Conservation (phyloP, 2,797 vertebrate genomes). For the Ataeniobius toweri region DNA sequence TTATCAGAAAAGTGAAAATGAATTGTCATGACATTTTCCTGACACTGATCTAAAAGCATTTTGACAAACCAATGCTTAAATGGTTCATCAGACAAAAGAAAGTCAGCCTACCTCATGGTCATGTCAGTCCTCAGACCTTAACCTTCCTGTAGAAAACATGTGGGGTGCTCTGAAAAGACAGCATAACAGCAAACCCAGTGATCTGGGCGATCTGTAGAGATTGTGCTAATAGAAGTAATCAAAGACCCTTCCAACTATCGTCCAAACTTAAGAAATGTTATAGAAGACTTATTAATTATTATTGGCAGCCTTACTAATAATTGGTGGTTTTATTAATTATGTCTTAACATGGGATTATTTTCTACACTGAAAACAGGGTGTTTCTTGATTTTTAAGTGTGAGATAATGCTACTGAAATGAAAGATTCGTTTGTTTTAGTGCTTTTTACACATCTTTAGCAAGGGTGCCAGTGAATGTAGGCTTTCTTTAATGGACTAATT, state of each 20-base stretch:
- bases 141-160: not conserved
- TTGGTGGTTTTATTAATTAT: too few species aligned
- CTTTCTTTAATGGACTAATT: conserved; percentile 19
- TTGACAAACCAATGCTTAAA: not conserved
- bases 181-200: too few species aligned
- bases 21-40: not conserved
- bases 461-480: not conserved
- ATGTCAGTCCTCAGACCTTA: not conserved
- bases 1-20: not conserved
- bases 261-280: too few species aligned
- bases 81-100: not conserved
- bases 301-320: too few species aligned
- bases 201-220: too few species aligned
- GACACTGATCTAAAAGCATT: not conserved
- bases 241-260: too few species aligned
- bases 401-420: not conserved
- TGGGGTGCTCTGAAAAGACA: not conserved
- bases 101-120: not conserved
- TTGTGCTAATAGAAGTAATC: too few species aligned
- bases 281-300: too few species aligned
- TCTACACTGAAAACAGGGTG: not conserved
- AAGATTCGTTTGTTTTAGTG: not conserved
- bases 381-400: not conserved
- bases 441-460: not conserved
- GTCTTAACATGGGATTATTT: too few species aligned